Percentiles rank a stretch among this genome's conserved stretches.
Conservation (phyloP, 2,113 vertebrate species). For the Rattus rattus region DNA sequence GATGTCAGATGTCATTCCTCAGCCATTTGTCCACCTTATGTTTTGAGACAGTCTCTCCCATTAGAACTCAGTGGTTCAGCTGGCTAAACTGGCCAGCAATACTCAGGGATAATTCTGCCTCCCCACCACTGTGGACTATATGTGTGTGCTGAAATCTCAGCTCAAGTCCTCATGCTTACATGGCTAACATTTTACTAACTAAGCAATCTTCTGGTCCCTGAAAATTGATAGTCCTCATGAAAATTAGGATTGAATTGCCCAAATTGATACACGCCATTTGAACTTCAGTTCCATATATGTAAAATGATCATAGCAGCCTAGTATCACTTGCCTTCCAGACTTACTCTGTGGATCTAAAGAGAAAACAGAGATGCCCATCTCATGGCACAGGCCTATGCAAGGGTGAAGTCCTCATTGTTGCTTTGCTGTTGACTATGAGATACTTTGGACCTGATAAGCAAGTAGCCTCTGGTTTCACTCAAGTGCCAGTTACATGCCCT, state of each 20-base stretch:
- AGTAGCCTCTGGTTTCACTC: background rate
- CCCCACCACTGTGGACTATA: background rate
- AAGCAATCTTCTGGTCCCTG: background rate
- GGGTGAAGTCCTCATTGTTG: background rate
- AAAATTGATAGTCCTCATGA: background rate
- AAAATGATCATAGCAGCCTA: background rate
- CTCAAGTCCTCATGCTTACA: background rate
- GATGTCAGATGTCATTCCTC: background rate
- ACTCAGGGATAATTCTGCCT: background rate
- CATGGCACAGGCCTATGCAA: background rate
- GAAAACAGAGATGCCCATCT: background rate
- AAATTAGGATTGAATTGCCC: conserved; percentile 10
- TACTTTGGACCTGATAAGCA: background rate
- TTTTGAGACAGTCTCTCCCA: background rate
- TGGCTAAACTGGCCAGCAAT: background rate
- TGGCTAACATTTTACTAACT: background rate
- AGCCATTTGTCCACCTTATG: background rate
- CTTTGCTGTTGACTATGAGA: background rate
- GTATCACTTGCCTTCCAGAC: background rate
- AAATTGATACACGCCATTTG: background rate
- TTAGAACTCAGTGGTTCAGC: background rate
- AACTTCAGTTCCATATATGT: background rate
- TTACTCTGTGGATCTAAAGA: background rate
- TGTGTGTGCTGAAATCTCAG: no score
- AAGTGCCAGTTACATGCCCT: background rate